phyloP scores from a whole-genome alignment of 2,797 vertebrate genomes.

The Corythornis leucogaster region DNA sequence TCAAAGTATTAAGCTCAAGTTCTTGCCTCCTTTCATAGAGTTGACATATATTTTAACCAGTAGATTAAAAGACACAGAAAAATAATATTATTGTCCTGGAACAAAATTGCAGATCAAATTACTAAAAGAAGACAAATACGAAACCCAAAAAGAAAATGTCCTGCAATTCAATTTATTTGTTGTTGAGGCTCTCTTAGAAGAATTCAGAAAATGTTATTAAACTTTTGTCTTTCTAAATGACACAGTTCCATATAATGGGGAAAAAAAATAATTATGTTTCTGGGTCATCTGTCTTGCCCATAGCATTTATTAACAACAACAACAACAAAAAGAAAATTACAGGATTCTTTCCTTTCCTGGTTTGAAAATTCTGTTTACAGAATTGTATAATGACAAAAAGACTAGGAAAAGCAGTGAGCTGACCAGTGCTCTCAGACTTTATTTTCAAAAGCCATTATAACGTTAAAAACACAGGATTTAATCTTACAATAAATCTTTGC shows the following conservation, averaged over 20 bases:
- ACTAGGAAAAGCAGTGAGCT: background rate
- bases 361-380: background rate
- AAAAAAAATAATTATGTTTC: background rate
- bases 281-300: background rate
- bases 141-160: background rate
- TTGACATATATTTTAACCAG: background rate
- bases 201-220: background rate
- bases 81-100: background rate
- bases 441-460: background rate
- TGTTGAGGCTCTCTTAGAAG: background rate
- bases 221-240: background rate
- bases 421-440: background rate
- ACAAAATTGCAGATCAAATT: background rate
- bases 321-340: background rate
- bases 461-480: background rate
- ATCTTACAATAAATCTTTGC: background rate
- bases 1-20: background rate
- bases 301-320: too few species aligned
- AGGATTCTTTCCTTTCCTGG: background rate
- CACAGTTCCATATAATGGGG: background rate
- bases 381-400: background rate
- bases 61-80: background rate
- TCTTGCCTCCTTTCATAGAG: background rate
- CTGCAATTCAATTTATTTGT: background rate
- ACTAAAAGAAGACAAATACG: background rate